Base-by-base conservation (phyloP, 2,113 vertebrate genomes). In the Prinia subflava region DNA sequence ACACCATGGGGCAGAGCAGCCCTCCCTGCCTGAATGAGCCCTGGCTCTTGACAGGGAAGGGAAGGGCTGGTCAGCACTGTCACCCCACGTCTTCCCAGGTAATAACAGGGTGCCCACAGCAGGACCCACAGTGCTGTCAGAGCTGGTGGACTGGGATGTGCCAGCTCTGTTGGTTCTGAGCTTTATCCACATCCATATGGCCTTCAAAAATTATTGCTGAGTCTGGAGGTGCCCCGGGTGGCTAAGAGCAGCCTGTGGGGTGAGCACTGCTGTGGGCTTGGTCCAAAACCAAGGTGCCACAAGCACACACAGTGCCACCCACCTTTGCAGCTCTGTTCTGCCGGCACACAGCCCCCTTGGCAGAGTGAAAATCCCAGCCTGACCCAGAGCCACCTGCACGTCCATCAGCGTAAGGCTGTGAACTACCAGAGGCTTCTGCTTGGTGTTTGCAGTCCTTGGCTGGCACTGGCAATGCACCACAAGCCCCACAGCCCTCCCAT, bases 251-350 rank as follows among this genome's bases (percentile, higher is more conserved):
- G 78, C 83, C 46, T 74, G 41, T 2, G 4, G 46, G 31, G n/a
- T 0, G 6, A 71, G 28, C 15, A 15, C 27, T 47, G 68, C 37
- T 69, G 30, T 27, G 56, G 63, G 33, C 52, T 93, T 4, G 2
- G 27, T 64, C 33, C 5, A 3, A 67, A 46, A 37, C 25, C 16
- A 27, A 60, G 35, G 35, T 41, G 46, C 27, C 46, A 33, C 42
- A 70, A 74, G 49, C 68, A 65, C 35, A 27, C 0, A 0, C 0
- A 0, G 14, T 28, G 42, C 33, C 0, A 0, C 11, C 33, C 52
- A 25, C 33, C 25, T 57, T 50, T 31, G 68, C 50, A 39, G 84
- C 46, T 55, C 62, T 65, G 18, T 27, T 57, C 55, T 53, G 55
- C 19, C 10, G 28, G 60, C 3, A 3, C n/a, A 13, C 4, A 55